Base-by-base conservation (phyloP, 2,113 vertebrate genomes). In the Bubo bubo region DNA sequence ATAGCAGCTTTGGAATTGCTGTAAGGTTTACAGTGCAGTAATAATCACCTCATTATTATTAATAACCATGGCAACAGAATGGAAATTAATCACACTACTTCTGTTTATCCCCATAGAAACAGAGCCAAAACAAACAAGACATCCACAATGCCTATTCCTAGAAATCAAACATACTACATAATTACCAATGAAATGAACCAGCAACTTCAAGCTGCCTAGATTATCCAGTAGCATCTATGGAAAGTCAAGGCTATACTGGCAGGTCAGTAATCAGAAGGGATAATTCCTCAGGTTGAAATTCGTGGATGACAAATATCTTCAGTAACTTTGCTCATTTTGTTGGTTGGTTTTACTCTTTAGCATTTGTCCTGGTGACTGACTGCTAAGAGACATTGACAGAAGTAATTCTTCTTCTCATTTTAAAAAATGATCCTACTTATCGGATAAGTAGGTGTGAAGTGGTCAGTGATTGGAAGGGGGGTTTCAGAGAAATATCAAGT, bases 41-140 rank as follows among this genome's bases (percentile, higher is more conserved):
- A 97, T 95, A 97, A 97, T 97, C 98, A 97, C 97, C 96, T 97
- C 97, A 98, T 98, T 97, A 98, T 97, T 98, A 97, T 97, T 97
- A 98, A 97, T 97, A 97, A 93, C 97, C 97, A 97, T 98, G 89
- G 97, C 94, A 98, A 98, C 98, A 96, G 93, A 97, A 97, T 96
- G 92, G 95, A 96, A 97, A 97, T 97, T 96, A 97, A 97, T 97
- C 98, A 96, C 95, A 89, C 59, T 58, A 68, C 92, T 97, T 92
- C 93, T 93, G 91, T 96, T 92, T 94, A 84, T 98, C 86, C 80
- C 97, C 95, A 97, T 97, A 92, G 98, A 96, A 97, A 98, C 96
- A 24, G 88, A 87, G 97, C 86, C 84, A 97, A 97, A 95, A 94
- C 86, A 97, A 97, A 97, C 95, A 96, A 64, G 91, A 41, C 86